Conservation (phyloP, 2,797 vertebrate genomes). For the Anguilla marmorata region DNA sequence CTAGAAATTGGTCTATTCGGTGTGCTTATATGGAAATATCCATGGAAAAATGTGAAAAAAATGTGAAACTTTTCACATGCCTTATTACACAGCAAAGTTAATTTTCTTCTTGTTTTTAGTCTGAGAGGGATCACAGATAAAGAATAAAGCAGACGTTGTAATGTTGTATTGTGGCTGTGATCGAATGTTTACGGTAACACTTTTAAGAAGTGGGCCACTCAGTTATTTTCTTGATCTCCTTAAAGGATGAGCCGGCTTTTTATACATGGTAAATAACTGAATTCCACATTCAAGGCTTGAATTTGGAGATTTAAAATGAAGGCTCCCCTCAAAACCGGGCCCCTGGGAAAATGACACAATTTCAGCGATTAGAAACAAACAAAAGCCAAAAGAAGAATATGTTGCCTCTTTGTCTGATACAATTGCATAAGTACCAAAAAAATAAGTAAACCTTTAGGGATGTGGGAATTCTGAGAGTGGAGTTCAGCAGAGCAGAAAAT, state of each 20-base stretch:
- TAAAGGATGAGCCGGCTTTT: neutral
- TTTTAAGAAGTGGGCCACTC: neutral
- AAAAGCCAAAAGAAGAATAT: neutral
- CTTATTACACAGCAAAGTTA: neutral
- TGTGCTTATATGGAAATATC: neutral
- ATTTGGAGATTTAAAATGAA: neutral
- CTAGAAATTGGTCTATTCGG: neutral
- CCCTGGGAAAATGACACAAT: neutral
- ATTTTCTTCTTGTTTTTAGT: neutral
- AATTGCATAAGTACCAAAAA: neutral
- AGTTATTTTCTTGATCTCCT: neutral
- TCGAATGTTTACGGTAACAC: neutral
- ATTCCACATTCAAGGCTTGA: neutral
- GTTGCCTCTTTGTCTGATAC: neutral
- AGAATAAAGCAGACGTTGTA: neutral
- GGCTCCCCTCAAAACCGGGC: neutral
- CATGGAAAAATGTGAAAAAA: neutral
- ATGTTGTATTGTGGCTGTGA: neutral
- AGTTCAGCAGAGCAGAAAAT: conserved; percentile 18
- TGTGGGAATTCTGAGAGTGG: neutral
- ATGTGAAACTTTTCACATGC: neutral
- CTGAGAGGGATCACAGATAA: neutral
- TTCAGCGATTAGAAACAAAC: conserved; percentile 12
- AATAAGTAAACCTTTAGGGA: conserved; percentile 3
- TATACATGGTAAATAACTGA: neutral